Evolutionary conservation across 2,113 vertebrate genomes (phyloP).

Genomic region (Lonchura striata): DNA sequence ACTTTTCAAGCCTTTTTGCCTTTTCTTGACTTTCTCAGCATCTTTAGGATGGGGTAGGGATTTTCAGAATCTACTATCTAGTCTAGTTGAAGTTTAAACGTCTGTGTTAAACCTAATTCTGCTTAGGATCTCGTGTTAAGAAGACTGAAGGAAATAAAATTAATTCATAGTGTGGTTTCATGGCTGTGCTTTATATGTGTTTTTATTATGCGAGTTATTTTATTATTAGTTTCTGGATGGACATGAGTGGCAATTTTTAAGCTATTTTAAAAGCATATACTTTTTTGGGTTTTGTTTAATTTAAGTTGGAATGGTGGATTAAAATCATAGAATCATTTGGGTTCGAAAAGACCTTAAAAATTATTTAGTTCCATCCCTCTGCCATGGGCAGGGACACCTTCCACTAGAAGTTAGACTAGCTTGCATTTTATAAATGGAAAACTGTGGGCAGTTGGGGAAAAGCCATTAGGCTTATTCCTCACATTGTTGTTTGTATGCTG

Average conservation of each 20-base stretch:
- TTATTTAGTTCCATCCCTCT: background rate
- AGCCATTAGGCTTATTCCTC: background rate
- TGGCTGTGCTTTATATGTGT: accelerated
- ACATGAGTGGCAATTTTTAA: background rate
- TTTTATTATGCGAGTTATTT: background rate
- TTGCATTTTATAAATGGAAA: background rate
- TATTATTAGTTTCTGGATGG: background rate
- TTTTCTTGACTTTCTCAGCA: background rate
- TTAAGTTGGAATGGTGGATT: background rate
- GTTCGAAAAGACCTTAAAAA: background rate
- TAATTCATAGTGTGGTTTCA: accelerated
- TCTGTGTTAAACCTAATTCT: background rate
- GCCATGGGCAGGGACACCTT: background rate
- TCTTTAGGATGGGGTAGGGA: background rate
- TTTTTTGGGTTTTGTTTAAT: background rate
- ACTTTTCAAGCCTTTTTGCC: background rate
- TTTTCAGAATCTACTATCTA: background rate
- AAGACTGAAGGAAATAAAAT: background rate
- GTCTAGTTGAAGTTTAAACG: background rate
- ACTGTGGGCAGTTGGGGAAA: background rate
- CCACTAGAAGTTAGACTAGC: background rate
- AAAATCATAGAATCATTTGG: background rate
- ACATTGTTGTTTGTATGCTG: background rate
- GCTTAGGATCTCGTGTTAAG: background rate
- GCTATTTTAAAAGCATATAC: background rate